Evolutionary conservation across 2,113 vertebrate species (phyloP).

Genomic region (Phaethornis superciliosus): DNA sequence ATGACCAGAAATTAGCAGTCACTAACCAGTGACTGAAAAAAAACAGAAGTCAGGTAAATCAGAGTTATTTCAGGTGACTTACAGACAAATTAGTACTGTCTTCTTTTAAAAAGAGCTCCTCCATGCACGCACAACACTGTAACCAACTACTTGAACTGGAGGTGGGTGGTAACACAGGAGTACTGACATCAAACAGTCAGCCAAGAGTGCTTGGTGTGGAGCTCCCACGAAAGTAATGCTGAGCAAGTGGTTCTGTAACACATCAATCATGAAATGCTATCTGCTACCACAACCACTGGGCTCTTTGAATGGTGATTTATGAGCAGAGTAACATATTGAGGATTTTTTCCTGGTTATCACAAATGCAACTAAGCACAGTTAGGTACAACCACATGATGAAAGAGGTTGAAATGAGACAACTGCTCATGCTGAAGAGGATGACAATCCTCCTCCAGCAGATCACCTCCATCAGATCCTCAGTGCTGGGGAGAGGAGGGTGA

Average conservation of each 20-base stretch:
- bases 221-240: not conserved
- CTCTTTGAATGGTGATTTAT: not conserved
- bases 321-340: not conserved
- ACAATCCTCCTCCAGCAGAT: not conserved
- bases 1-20: not conserved
- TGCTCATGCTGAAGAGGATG: not conserved
- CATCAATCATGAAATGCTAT: not conserved
- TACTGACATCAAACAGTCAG: slow-evolving; percentile 10
- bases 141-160: not conserved
- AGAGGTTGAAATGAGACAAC: not conserved
- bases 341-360: not conserved
- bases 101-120: not conserved
- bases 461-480: not conserved
- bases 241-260: slow-evolving; percentile 26
- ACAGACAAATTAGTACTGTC: not conserved
- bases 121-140: not conserved
- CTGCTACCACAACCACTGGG: not conserved
- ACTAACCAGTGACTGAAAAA: not conserved
- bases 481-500: not conserved
- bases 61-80: not conserved
- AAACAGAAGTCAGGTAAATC: not conserved
- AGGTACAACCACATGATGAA: not conserved
- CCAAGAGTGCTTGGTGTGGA: not conserved
- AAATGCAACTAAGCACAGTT: not conserved
- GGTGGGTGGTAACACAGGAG: not conserved